Base-by-base conservation (phyloP, 2,113 vertebrate genomes). In the Hippocampus guttulatus region DNA sequence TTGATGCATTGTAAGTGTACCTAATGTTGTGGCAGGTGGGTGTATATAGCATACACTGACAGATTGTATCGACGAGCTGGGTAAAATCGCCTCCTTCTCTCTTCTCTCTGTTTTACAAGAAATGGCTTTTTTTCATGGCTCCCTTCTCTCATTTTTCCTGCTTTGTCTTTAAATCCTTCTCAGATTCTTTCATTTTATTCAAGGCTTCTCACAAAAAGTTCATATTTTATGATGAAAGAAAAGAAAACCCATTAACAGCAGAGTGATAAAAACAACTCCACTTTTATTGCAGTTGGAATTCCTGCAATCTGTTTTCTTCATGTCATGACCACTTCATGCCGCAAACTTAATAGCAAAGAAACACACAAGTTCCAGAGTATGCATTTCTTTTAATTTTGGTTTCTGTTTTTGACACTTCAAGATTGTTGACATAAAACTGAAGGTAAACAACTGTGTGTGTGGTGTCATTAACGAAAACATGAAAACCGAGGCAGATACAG, bases 301-400 rank as follows among this genome's bases (percentile, higher is more conserved):
- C 16, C 58, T 33, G 12, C 27, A 60, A 15, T 30, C 57, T 60
- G 14, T 30, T 60, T 25, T 18, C 27, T 30, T 33, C 7, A 15
- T 61, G 27, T 15, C 18, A 33, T 61, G 58, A 16, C 20, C 5
- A 61, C 58, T 33, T 33, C 16, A 61, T 61, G 15, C 58, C 8
- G 15, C 58, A 33, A 61, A 61, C 25, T 3, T 5, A 15, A 68
- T 68, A 65, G 25, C 23, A 49, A 41, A 47, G 30, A 55, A 33
- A 27, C 55, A 62, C 49, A 60, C 55, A 73, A n/a, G 10, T 43
- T 73, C 66, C 83, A 60, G 82, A 41, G 80, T 84, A 73, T 80
- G 38, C 57, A 74, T 82, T 81, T 81, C 70, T 84, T 89, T 85
- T 65, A 81, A 86, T 88, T 90, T 87, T 87, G 81, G 79, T 87